phyloP scores from a whole-genome alignment of 2,888 invertebrate species.

The Thereva nobilitata region DNA sequence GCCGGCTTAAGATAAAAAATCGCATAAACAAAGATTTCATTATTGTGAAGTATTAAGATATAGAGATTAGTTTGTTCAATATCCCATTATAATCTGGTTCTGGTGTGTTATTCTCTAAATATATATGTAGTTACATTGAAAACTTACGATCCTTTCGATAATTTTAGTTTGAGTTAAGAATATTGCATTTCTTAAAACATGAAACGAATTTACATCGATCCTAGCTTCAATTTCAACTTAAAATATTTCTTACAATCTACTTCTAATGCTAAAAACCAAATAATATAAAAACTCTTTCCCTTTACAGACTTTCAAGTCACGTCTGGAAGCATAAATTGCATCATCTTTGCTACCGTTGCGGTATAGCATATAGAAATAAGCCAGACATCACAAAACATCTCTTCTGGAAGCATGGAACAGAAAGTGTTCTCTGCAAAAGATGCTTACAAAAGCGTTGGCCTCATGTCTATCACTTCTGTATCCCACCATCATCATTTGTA shows the following conservation, averaged over 20 bases:
- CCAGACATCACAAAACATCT: constrained; percentile 86
- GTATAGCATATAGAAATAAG: constrained; percentile 85
- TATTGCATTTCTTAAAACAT: too few relatives aligned
- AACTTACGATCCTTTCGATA: too few relatives aligned
- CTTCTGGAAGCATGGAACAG: constrained; percentile 92
- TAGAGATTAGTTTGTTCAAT: too few relatives aligned
- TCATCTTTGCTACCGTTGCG: constrained; percentile 85
- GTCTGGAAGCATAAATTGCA: constrained; percentile 90
- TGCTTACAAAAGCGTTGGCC: constrained; percentile 91
- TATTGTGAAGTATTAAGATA: too few relatives aligned
- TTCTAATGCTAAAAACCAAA: too few relatives aligned
- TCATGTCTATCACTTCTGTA: constrained; percentile 88
- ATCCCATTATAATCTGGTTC: too few relatives aligned
- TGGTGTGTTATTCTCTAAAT: too few relatives aligned
- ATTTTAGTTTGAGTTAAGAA: too few relatives aligned
- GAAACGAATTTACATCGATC: too few relatives aligned
- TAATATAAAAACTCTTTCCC: constrained; percentile 50
- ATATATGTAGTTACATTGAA: too few relatives aligned
- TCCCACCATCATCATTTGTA: constrained; percentile 74
- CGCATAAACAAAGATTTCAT: too few relatives aligned
- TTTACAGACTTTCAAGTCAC: constrained; percentile 73
- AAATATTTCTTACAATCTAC: background rate
- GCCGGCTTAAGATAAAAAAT: too few relatives aligned
- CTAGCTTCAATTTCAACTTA: background rate
- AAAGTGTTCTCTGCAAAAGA: constrained; percentile 81